Percentiles rank a stretch among this genome's conserved stretches.
phyloP scores from a whole-genome alignment of 2,888 invertebrate genomes.

The Campoplex nolae region DNA sequence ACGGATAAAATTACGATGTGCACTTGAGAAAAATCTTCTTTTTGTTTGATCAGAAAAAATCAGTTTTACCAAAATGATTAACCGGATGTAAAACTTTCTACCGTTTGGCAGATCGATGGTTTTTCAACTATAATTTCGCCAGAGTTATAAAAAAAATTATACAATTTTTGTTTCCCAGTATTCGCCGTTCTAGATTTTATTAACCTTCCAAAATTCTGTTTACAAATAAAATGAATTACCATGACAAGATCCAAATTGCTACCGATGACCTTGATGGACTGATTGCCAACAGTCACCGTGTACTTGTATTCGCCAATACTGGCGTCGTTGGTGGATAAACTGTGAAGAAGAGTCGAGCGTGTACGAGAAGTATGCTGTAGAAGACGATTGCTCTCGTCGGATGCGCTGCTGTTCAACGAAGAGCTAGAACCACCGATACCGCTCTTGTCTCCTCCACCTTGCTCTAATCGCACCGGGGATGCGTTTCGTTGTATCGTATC shows the following conservation, averaged over 20 bases:
- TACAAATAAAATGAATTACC: conserved; percentile 85
- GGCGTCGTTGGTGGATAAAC: conserved; percentile 93
- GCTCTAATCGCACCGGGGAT: conserved; percentile 92
- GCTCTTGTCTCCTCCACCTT: conserved; percentile 85
- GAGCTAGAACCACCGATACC: conserved; percentile 90
- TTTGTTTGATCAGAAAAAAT: not conserved
- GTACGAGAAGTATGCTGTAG: conserved; percentile 86
- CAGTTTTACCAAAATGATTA: too few relatives aligned
- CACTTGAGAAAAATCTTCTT: not conserved
- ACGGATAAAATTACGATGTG: too few relatives aligned
- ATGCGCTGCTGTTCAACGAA: conserved; percentile 91
- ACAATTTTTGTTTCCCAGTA: not conserved
- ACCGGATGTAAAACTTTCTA: too few relatives aligned
- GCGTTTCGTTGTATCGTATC: conserved; percentile 98
- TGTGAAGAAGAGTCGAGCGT: conserved; percentile 89
- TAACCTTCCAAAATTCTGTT: not conserved
- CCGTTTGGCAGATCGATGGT: too few relatives aligned
- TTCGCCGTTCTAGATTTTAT: not conserved
- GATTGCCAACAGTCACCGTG: conserved; percentile 93
- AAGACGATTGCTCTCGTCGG: conserved; percentile 86
- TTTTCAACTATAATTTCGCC: too few relatives aligned
- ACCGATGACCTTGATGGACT: conserved; percentile 94
- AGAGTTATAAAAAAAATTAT: not conserved
- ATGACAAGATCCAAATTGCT: conserved; percentile 93
- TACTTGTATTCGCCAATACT: conserved; percentile 95